Evolutionary conservation across 2,888 invertebrate genomes (phyloP).

Genomic region (Anoplius nigerrimus): DNA sequence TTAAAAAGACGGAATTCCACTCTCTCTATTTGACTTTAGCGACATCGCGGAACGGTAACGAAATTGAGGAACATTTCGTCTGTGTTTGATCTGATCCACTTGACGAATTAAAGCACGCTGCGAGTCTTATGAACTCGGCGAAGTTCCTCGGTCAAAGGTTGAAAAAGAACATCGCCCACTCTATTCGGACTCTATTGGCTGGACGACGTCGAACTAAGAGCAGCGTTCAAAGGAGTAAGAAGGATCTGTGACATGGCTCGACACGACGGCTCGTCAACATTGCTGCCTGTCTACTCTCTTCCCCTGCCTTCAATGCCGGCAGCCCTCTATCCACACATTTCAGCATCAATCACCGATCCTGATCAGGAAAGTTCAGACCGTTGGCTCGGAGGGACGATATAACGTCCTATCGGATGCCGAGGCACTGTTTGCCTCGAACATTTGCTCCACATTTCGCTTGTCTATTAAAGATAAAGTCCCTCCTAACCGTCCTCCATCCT

Average conservation of each 20-base stretch:
- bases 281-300: not conserved
- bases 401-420: not conserved
- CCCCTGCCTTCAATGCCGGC: constrained; percentile 14
- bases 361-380: constrained; percentile 25
- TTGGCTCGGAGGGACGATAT: not conserved
- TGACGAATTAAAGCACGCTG: no score
- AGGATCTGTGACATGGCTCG: constrained; percentile 17
- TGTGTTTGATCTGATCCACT: no score
- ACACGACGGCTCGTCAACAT: constrained; percentile 23
- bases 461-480: constrained; percentile 28
- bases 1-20: no score
- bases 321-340: not conserved
- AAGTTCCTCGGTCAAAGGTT: no score
- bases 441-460: constrained; percentile 37
- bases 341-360: constrained; percentile 42
- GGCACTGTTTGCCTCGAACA: constrained; percentile 33
- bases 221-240: constrained; percentile 26
- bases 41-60: no score
- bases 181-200: not conserved
- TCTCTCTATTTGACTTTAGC: no score
- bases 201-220: constrained; percentile 19
- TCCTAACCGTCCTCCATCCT: not conserved
- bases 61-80: no score
- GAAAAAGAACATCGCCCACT: no score
- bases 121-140: no score